These are phyloP conservation scores for Dinomys branickii DNA, from an alignment of 2,113 vertebrate species.

Conservation along the genomic window DNA sequence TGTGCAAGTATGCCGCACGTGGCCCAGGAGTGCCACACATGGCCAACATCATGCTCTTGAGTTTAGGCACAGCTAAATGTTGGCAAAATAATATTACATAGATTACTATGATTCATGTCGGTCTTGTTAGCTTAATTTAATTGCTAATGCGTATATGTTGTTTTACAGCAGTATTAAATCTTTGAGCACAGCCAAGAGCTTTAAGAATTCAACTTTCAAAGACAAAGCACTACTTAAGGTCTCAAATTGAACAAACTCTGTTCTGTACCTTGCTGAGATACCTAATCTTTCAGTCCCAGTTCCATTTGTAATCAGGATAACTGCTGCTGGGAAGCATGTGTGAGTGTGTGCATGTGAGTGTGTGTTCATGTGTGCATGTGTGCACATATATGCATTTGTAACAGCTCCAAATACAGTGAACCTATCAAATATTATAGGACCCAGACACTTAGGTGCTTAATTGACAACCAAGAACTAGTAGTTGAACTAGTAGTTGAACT, in stretches of 20 bases:
- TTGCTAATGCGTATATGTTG: background rate
- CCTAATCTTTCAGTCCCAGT: background rate
- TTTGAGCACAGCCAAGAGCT: background rate
- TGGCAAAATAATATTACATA: background rate
- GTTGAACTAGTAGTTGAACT: too few relatives aligned
- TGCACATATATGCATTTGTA: background rate
- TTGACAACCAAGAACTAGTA: background rate
- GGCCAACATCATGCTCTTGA: background rate
- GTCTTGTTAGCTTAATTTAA: background rate
- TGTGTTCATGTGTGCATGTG: background rate
- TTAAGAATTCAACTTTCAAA: slow-evolving; percentile 6
- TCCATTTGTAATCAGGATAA: background rate
- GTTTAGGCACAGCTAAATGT: background rate
- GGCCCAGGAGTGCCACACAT: background rate
- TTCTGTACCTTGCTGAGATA: background rate
- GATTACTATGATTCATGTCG: background rate
- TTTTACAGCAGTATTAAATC: background rate
- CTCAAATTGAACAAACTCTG: background rate
- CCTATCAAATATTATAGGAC: background rate
- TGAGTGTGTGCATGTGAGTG: background rate
- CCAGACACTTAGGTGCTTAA: background rate
- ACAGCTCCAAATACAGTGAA: slow-evolving; percentile 16
- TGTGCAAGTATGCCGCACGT: background rate
- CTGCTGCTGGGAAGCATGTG: background rate
- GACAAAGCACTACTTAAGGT: background rate